Conservation (phyloP, 2,888 invertebrate genomes). For the Lycaena phlaeas region DNA sequence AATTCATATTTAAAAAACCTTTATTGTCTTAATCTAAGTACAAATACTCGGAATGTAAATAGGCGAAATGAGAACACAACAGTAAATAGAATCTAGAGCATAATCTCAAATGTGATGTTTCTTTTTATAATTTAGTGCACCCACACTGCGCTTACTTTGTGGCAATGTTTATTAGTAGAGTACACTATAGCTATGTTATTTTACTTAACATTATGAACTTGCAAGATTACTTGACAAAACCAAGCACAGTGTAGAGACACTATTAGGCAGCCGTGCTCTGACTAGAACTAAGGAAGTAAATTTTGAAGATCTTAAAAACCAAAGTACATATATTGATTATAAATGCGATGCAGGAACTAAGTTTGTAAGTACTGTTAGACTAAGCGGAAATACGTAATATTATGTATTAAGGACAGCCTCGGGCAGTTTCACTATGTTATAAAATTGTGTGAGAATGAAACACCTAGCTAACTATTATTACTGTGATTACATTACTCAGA, state of each 20-base stretch:
- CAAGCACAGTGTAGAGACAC: too few relatives aligned
- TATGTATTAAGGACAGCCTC: neutral
- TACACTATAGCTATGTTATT: too few relatives aligned
- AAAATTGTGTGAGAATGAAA: slow-evolving; percentile 9
- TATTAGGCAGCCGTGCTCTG: slow-evolving; percentile 54
- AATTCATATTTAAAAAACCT: slow-evolving; percentile 10
- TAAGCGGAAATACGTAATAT: neutral
- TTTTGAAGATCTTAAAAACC: slow-evolving; percentile 29
- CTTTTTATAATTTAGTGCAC: too few relatives aligned
- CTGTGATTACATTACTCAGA: slow-evolving; percentile 5
- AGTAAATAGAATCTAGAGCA: slow-evolving; percentile 14
- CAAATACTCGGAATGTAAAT: slow-evolving; percentile 17
- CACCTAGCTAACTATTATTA: neutral
- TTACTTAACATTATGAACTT: too few relatives aligned
- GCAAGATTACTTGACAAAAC: too few relatives aligned
- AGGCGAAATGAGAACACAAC: slow-evolving; percentile 10
- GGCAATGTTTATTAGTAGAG: too few relatives aligned
- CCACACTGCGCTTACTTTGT: too few relatives aligned
- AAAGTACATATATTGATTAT: slow-evolving; percentile 30
- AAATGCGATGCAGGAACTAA: slow-evolving; percentile 57
- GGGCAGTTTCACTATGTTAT: neutral
- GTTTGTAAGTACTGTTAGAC: slow-evolving; percentile 8
- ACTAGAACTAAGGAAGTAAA: slow-evolving; percentile 49
- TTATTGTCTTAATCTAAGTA: slow-evolving; percentile 14
- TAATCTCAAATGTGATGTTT: slow-evolving; percentile 44